phyloP scores from a whole-genome alignment of 2,888 invertebrate species.

The Unio pictorum region DNA sequence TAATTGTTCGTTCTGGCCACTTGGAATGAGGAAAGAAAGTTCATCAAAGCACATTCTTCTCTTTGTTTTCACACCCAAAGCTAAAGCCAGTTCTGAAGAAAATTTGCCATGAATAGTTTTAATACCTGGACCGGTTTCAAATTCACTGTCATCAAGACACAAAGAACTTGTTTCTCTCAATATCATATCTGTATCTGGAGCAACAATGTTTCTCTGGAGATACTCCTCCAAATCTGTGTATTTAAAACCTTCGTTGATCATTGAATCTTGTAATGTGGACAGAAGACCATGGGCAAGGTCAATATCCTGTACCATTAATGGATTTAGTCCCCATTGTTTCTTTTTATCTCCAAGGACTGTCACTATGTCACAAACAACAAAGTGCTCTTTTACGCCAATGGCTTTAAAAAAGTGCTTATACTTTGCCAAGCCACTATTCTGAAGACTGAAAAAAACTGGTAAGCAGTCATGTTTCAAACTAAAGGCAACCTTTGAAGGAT shows the following conservation, averaged over 20 bases:
- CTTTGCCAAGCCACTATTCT: neutral
- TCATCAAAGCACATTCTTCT: conserved; percentile 13
- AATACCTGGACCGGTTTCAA: conserved; percentile 34
- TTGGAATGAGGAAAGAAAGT: conserved; percentile 37
- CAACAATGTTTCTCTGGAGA: conserved; percentile 7
- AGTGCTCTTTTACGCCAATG: conserved; percentile 7
- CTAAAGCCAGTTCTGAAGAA: conserved; percentile 42
- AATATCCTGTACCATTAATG: conserved; percentile 9
- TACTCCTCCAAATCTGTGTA: conserved; percentile 16
- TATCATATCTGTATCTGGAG: conserved; percentile 47
- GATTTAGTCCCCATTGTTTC: neutral
- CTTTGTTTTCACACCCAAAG: conserved; percentile 45
- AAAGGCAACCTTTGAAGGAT: conserved; percentile 3
- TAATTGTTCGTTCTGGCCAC: conserved; percentile 65
- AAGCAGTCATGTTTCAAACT: conserved; percentile 7
- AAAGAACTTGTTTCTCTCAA: conserved; percentile 39
- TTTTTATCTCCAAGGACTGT: conserved; percentile 1
- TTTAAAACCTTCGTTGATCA: neutral
- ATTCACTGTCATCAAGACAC: conserved; percentile 50
- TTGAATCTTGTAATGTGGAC: conserved; percentile 7
- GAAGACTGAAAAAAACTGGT: conserved; percentile 6
- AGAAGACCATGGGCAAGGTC: conserved; percentile 10
- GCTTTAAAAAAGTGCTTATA: conserved; percentile 7
- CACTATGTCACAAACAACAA: conserved; percentile 1
- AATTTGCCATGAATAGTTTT: conserved; percentile 41